phyloP scores from a whole-genome alignment of 2,113 vertebrate genomes.

The Pithys albifrons region DNA sequence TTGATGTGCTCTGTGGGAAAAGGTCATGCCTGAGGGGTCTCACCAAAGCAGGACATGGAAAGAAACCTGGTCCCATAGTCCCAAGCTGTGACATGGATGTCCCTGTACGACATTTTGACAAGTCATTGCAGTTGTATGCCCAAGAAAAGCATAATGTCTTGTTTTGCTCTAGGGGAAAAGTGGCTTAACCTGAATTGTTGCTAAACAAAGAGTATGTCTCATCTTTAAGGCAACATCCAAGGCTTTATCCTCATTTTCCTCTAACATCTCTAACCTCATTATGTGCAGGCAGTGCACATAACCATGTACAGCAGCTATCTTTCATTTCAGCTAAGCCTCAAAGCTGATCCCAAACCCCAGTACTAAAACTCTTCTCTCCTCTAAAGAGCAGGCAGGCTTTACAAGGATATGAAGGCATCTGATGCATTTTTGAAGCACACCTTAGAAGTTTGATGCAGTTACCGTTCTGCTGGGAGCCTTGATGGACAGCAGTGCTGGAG shows the following conservation, averaged over 20 bases:
- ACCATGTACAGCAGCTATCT: not conserved
- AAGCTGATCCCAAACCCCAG: not conserved
- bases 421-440: not conserved
- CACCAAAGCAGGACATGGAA: not conserved
- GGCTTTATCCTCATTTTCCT: not conserved
- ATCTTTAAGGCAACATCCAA: not conserved
- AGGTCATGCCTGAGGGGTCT: not conserved
- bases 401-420: not conserved
- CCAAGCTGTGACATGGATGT: not conserved
- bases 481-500: not conserved
- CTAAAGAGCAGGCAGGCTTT: not conserved
- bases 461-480: not conserved
- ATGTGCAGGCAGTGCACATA: not conserved
- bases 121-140: not conserved
- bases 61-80: not conserved
- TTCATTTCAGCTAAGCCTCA: not conserved
- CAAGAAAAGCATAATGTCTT: not conserved
- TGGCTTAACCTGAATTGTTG: not conserved
- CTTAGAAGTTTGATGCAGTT: not conserved
- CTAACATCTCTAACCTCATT: not conserved
- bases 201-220: not conserved
- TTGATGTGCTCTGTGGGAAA: not conserved
- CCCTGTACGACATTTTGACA: fast-evolving
- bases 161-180: not conserved
- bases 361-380: not conserved